phyloP scores from a whole-genome alignment of 92 coral and sea anemone genomes.

The Porites evermanni region DNA sequence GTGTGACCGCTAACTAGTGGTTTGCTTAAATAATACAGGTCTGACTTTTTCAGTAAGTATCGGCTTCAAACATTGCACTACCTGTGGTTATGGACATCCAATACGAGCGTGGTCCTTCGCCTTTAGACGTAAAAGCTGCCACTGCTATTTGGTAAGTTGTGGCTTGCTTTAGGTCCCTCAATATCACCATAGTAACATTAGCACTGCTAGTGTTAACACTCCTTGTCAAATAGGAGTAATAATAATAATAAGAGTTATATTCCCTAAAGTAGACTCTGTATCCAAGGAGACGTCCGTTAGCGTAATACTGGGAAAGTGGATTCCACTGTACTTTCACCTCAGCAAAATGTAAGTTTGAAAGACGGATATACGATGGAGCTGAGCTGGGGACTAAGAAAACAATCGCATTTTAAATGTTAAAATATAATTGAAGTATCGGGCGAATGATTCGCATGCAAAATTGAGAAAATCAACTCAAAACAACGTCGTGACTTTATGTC shows the following conservation, averaged over 20 bases:
- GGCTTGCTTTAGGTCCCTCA: neutral
- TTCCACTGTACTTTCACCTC: neutral
- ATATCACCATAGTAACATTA: neutral
- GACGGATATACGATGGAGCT: neutral
- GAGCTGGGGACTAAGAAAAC: neutral
- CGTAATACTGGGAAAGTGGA: neutral
- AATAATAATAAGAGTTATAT: too few relatives aligned
- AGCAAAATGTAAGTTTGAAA: neutral
- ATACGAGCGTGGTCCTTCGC: conserved; percentile 3
- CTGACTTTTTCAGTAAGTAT: too few relatives aligned
- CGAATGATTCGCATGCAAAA: too few relatives aligned
- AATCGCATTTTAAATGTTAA: too few relatives aligned
- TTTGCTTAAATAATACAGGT: too few relatives aligned
- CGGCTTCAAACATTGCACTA: neutral
- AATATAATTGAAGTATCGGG: too few relatives aligned
- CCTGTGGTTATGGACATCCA: conserved; percentile 10
- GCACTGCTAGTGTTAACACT: neutral
- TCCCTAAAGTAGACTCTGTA: neutral
- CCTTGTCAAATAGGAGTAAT: too few relatives aligned
- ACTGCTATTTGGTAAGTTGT: neutral
- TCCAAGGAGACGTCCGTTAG: neutral
- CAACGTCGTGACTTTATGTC: too few relatives aligned
- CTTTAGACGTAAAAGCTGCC: conserved; percentile 23
- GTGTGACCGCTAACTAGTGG: too few relatives aligned
- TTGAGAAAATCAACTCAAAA: too few relatives aligned